Percentiles rank a stretch among this genome's conserved stretches.
These are phyloP conservation scores for Podarcis cretensis DNA, from an alignment of 2,113 vertebrate species.

Conservation along the genomic window DNA sequence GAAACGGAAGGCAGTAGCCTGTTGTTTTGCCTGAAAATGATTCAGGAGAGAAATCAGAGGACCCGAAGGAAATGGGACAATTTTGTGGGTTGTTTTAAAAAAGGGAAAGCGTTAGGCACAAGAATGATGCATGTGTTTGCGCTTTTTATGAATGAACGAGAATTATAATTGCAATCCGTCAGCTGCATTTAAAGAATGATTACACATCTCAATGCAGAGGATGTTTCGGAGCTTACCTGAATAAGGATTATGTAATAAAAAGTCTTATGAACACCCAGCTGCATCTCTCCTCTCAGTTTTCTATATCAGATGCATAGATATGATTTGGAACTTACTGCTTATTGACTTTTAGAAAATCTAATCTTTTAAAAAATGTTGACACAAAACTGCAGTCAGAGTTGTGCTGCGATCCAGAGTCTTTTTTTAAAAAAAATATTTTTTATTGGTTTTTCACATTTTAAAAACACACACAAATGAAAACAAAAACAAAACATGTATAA, in stretches of 20 bases:
- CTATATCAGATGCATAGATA: neutral
- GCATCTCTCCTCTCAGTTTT: neutral
- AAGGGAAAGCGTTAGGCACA: neutral
- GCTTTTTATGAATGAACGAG: conserved; percentile 7
- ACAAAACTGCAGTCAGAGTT: neutral
- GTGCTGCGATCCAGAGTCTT: neutral
- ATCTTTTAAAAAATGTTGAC: neutral
- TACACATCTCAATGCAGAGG: neutral
- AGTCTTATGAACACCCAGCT: neutral
- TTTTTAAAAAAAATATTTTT: no score
- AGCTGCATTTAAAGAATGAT: neutral
- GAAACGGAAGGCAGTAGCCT: neutral
- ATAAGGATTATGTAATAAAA: neutral
- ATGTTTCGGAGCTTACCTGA: neutral
- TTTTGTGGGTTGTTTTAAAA: neutral
- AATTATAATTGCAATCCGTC: neutral
- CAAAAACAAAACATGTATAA: no score
- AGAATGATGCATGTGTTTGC: neutral
- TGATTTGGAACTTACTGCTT: neutral
- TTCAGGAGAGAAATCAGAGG: neutral
- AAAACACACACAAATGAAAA: no score
- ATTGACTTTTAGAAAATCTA: neutral
- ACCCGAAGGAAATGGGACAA: no score
- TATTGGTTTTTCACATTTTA: no score
- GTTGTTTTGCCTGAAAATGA: neutral